phyloP scores from a whole-genome alignment of 2,797 vertebrate genomes.

The Australoheros facetus region DNA sequence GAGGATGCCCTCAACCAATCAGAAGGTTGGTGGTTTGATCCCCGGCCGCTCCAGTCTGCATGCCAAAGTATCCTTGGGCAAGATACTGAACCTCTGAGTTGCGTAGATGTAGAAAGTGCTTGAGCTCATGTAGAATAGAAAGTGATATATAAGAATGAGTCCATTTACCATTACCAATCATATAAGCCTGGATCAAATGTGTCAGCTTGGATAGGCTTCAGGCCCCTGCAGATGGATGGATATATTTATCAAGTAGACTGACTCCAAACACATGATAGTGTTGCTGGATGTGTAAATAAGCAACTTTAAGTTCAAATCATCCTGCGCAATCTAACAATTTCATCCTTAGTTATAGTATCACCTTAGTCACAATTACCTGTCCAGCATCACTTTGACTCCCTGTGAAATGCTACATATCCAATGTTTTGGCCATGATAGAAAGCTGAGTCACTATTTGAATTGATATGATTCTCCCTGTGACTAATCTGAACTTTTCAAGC shows the following conservation, averaged over 20 bases:
- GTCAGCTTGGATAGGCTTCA: neutral
- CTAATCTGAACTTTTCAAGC: constrained; percentile 33
- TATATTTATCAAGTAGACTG: neutral
- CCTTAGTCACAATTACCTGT: neutral
- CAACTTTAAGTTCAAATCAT: neutral
- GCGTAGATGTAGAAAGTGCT: no score
- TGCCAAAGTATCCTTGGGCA: no score
- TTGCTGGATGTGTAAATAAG: neutral
- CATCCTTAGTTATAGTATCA: neutral
- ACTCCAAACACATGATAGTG: neutral
- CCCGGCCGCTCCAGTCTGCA: no score
- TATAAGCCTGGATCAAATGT: neutral
- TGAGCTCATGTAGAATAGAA: no score
- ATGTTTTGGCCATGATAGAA: neutral
- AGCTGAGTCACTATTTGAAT: constrained; percentile 18
- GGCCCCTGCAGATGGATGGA: neutral
- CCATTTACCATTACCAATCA: no score
- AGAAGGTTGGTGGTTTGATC: no score
- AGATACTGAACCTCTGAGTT: no score
- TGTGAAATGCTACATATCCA: neutral
- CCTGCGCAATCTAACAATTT: neutral
- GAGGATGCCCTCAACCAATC: no score
- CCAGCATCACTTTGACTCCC: neutral
- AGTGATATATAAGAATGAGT: no score
- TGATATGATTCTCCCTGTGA: constrained; percentile 22